Conservation (phyloP, 2,888 invertebrate genomes). For the Rotaria socialis region DNA sequence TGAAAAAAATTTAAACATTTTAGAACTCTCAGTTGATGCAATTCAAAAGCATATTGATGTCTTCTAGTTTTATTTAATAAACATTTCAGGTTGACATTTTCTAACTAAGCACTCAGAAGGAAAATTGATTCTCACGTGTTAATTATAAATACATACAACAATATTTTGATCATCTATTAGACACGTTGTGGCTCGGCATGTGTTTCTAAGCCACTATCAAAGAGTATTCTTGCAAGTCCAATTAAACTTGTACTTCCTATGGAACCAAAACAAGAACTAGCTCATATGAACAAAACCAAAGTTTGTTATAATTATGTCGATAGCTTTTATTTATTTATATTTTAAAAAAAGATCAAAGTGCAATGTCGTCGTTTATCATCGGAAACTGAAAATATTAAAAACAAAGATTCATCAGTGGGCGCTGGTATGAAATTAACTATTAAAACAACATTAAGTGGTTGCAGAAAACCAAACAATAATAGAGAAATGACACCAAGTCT, state of each 20-base stretch:
- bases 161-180: not conserved
- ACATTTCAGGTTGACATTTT: no score
- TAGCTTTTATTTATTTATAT: not conserved
- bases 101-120: no score
- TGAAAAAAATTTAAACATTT: no score
- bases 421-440: not conserved
- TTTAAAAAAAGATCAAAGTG: not conserved
- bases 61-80: no score
- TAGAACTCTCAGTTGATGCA: no score
- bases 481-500: not conserved
- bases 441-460: slow-evolving; percentile 9
- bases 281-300: not conserved
- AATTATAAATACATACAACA: no score
- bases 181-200: not conserved
- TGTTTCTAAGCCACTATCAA: not conserved
- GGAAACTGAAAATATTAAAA: not conserved
- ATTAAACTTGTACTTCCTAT: not conserved
- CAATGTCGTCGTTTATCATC: not conserved
- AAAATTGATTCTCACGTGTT: no score
- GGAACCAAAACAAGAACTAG: not conserved
- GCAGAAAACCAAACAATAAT: not conserved
- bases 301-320: not conserved
- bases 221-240: not conserved
- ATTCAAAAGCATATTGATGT: no score
- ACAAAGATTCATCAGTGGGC: not conserved